Evolutionary conservation across 2,888 invertebrate species (phyloP), one percentile per base, ranked within the genome.

Genomic region (Lissocephala sabroskyi): DNA sequence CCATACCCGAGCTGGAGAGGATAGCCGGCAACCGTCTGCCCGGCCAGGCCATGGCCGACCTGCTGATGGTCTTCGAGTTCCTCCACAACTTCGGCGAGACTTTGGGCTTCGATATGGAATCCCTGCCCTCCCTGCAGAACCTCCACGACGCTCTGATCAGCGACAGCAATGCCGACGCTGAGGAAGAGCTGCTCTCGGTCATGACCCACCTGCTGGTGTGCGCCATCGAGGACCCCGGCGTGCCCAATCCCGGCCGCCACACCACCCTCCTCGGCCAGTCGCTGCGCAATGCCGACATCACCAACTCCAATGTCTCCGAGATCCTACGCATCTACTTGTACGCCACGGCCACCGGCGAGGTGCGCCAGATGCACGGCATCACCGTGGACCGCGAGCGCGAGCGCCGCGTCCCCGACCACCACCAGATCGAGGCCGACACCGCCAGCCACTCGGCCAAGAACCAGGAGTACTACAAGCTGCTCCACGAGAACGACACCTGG

Each of bases 61-160:
- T 94, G 35, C 86, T 98, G 16, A 97, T 98, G 92, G 93, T 96
- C n/a, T 93, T 94, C 79, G 98, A 98, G 86, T 98, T 98, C 83
- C 87, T 98, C 62, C 94, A 97, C 77, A 98, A 97, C 86, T 98
- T 98, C 81, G 96, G 95, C 42, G 95, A 95, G 84, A 95, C 96
- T 0, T 87, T 98, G 1, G 97, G 96, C 45, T 96, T 98, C 78
- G 95, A 96, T 75, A 91, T 93, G 90, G 95, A 95, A 47, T 90
- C 92, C 2, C 84, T 96, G 59, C 98, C 97, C 1, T 92, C 93
- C 0, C 84, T 98, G 64, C 93, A 93, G 82, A 92, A 92, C 46
- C 86, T 97, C 10, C 97, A 97, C 84, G 88, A 91, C 79, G 96
- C 95, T 0, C 86, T 97, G 23, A 86, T 96, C 44, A 81, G 79